Base-by-base conservation (phyloP, 2,113 vertebrate species). In the Cathartes aura region DNA sequence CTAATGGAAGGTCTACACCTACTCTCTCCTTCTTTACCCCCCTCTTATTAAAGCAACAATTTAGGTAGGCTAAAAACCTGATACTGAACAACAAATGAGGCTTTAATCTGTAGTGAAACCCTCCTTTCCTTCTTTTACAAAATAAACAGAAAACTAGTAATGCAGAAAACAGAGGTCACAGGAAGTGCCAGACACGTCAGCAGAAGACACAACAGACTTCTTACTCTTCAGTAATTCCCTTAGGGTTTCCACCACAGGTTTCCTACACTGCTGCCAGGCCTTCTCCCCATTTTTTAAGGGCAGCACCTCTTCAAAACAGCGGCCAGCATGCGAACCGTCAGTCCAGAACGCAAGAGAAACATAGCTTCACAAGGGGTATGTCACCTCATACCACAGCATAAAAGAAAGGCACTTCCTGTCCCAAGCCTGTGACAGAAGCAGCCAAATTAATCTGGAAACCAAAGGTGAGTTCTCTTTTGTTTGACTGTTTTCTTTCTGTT, bases 281-380 rank as follows among this genome's bases (percentile, higher is more conserved):
- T n/a, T 55, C 40, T 55, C 22, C 45, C 4, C 10, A 8, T 19
- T 45, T 80, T 90, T 73, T 23, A 91, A 59, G 18, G 32, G 48
- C 30, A 86, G 19, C 21, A 63, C 2, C 29, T 55, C 72, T 78
- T 67, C 48, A 50, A 63, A 82, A 87, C 15, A 26, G n/a, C 3
- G 9, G 32, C 8, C 34, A 76, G 30, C 17, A 47, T 4, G 9
- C 8, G 6, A 93, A 74, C 11, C 50, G 62, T 8, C n/a, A 66
- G 24, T 12, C 16, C 38, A 48, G 68, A 70, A 82, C 1, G 3
- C 36, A 18, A 52, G 43, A 91, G 56, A 60, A 84, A 60, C 6
- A 1, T 1, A 11, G 18, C 14, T 89, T 47, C 56, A 55, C 23
- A 42, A 36, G 14, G 4, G 0, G 27, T 13, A 45, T 4, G 0